Evolutionary conservation across 2,888 invertebrate genomes (phyloP), one percentile per base, ranked within the genome.

Genomic region (Microctonus aethiopoides): DNA sequence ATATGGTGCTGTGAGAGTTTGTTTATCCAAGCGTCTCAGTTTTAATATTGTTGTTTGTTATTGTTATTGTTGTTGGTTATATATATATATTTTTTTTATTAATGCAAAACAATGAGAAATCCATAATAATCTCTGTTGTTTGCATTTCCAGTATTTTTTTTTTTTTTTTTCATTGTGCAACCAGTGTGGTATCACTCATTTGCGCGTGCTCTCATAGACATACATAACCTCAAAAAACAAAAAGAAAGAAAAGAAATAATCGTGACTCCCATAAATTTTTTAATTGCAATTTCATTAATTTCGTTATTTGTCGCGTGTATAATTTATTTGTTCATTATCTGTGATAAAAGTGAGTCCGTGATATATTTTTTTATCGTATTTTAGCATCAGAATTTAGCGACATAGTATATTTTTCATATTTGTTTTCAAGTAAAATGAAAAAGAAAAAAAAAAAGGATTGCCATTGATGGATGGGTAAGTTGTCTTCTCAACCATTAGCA

Each of bases 341-440:
- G 61, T 61, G 61, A 26, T 24, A 46, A 39, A 61, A 61, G 61
- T 61, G 61, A 61, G 61, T 41, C 61, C 39, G 61, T 61, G 61
- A n/a, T 46, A 46, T 46, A 16, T n/a, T n/a, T 16, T n/a, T 46
- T n/a, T 20, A 36, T n/a, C 29, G 20, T 41, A 16, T 16, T 11
- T 24, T 2, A 24, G 24, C 24, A 60, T 9, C 20, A 32, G 16
- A n/a, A n/a, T n/a, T n/a, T 32, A 36, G 32, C 1, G 29, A 29
- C 4, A 29, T 29, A 36, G 24, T 1, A 22, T 61, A 22, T 61
- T 61, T 39, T 36, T 22, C 61, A 39, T 36, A 36, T 61, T 22
- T 2, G 41, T 61, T 13, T 39, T 39, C 24, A 16, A 20, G n/a
- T 41, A 22, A 11, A 13, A 26, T 6, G 39, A 7, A 7, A 29